Conservation (phyloP, 2,797 vertebrate species). For the Acipenser oxyrinchus region DNA sequence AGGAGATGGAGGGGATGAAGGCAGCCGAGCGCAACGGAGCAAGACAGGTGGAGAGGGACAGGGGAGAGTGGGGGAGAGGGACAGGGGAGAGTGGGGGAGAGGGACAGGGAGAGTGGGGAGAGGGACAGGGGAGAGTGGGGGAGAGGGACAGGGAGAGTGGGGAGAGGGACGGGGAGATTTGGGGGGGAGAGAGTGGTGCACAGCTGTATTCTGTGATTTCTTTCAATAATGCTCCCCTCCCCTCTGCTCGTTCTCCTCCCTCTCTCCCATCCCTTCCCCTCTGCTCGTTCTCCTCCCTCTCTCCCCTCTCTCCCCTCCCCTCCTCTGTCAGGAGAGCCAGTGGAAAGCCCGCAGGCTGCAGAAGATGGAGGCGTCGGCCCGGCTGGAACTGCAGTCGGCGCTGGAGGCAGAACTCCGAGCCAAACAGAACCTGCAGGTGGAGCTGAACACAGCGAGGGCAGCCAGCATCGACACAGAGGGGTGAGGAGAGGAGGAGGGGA, state of each 20-base stretch:
- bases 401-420: slow-evolving; percentile 53
- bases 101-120: neutral
- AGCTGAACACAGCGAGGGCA: slow-evolving; percentile 37
- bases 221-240: neutral
- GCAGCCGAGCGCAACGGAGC: neutral
- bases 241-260: neutral
- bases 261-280: neutral
- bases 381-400: slow-evolving; percentile 49
- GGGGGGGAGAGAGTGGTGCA: neutral
- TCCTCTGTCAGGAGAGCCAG: slow-evolving; percentile 41
- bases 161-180: neutral
- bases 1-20: slow-evolving; percentile 47
- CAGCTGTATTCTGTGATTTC: neutral
- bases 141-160: neutral
- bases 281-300: neutral
- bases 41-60: slow-evolving; percentile 17
- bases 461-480: slow-evolving; percentile 38
- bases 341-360: slow-evolving; percentile 46
- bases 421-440: slow-evolving; percentile 47
- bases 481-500: slow-evolving; percentile 34
- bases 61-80: too few relatives aligned
- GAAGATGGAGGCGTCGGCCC: slow-evolving; percentile 52
- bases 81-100: neutral
- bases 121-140: neutral
- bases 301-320: too few relatives aligned